Evolutionary conservation across 2,888 invertebrate genomes (phyloP).

Genomic region (Endotricha flammealis): DNA sequence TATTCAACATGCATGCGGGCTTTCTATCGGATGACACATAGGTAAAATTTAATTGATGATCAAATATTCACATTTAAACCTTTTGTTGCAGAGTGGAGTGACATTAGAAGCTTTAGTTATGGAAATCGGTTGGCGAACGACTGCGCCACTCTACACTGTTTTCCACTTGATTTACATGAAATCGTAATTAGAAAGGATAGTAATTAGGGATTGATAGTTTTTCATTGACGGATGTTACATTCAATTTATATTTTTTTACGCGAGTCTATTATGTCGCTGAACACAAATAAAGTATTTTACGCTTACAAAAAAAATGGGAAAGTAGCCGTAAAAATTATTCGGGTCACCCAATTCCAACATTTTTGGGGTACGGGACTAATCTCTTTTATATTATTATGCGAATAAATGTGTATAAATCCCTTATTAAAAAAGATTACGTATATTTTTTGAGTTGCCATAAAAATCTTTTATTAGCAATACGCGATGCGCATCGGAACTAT

Average conservation of each 20-base stretch:
- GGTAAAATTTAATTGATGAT: constrained; percentile 52
- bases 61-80: constrained; percentile 45
- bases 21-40: constrained; percentile 50
- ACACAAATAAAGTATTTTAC: constrained; percentile 9
- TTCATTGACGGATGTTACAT: not conserved
- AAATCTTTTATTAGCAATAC: constrained; percentile 60
- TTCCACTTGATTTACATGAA: not conserved
- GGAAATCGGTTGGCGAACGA: constrained; percentile 2
- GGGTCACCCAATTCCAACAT: constrained; percentile 36
- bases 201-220: not conserved
- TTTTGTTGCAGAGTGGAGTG: constrained; percentile 29
- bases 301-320: constrained; percentile 15
- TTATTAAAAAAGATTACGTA: constrained; percentile 42
- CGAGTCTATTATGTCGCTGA: too few species aligned
- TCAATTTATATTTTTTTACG: not conserved
- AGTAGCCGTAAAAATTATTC: constrained; percentile 17
- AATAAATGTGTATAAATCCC: constrained; percentile 61
- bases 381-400: constrained; percentile 56
- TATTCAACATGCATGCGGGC: constrained; percentile 50
- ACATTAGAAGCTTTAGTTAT: constrained; percentile 13
- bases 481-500: constrained; percentile 53
- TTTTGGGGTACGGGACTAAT: constrained; percentile 54
- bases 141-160: constrained; percentile 1
- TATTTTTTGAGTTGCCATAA: constrained; percentile 54
- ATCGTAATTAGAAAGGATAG: not conserved